A percentile compares a stretch with the other conserved stretches of the same genome.
Evolutionary conservation across 2,888 invertebrate species (phyloP).

Genomic region (Glaucopsyche alexis): DNA sequence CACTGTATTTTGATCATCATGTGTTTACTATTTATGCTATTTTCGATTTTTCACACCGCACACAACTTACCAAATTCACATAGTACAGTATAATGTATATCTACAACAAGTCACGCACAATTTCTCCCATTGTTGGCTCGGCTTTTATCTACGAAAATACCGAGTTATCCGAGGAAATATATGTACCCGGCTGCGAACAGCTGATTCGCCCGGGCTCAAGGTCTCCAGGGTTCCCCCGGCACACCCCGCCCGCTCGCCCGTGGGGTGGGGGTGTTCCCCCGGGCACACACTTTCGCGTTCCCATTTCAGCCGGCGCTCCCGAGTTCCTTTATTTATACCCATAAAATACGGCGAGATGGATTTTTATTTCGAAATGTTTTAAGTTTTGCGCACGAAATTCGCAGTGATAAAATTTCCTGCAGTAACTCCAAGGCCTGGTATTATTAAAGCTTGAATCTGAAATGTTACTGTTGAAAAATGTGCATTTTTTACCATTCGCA

Average conservation of each 20-base stretch:
- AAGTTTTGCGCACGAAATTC: slow-evolving; percentile 17
- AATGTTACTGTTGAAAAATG: background rate
- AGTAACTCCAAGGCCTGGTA: background rate
- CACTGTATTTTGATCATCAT: too few species aligned
- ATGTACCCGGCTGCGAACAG: slow-evolving; percentile 56
- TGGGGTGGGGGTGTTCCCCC: slow-evolving; percentile 34
- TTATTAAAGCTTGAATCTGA: slow-evolving; percentile 5
- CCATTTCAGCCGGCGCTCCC: slow-evolving; percentile 43
- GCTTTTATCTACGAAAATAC: slow-evolving; percentile 28
- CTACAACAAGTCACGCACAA: slow-evolving; percentile 27
- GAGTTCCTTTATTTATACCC: slow-evolving; percentile 24
- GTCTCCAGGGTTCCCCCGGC: slow-evolving; percentile 50
- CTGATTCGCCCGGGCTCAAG: slow-evolving; percentile 66
- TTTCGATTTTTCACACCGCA: background rate
- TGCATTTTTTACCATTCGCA: background rate
- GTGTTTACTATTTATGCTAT: too few species aligned
- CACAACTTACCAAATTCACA: background rate
- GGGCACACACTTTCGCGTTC: slow-evolving; percentile 41
- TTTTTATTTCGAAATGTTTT: slow-evolving; percentile 21
- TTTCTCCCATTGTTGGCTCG: slow-evolving; percentile 31
- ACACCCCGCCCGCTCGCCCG: slow-evolving; percentile 33
- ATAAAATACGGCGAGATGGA: slow-evolving; percentile 22
- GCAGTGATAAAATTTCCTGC: slow-evolving; percentile 15
- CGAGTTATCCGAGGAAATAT: slow-evolving; percentile 33
- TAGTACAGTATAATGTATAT: background rate